A percentile compares a stretch with the other conserved stretches of the same genome.
phyloP scores from a whole-genome alignment of 2,888 invertebrate species.

The Apoda limacodes region DNA sequence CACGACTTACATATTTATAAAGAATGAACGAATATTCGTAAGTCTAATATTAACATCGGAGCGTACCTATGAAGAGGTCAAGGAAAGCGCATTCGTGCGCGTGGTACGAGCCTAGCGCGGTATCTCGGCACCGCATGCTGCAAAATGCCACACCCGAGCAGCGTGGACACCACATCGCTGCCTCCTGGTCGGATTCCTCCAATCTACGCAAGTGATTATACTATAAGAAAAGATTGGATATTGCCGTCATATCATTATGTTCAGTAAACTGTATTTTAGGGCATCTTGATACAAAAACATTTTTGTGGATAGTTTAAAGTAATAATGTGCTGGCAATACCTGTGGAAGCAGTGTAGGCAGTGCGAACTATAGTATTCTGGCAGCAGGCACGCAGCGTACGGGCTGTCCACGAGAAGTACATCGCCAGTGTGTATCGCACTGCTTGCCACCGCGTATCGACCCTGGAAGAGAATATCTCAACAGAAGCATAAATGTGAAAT shows the following conservation, averaged over 20 bases:
- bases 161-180: conserved; percentile 77
- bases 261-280: too few species aligned
- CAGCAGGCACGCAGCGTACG: conserved; percentile 79
- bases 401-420: conserved; percentile 76
- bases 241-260: too few species aligned
- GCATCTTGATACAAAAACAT: too few species aligned
- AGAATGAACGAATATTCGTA: too few species aligned
- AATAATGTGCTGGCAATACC: too few species aligned
- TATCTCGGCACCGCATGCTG: conserved; percentile 72
- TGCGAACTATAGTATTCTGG: conserved; percentile 82
- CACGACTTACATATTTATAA: too few species aligned
- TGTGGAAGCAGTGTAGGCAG: conserved; percentile 83
- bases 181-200: conserved; percentile 40
- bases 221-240: too few species aligned
- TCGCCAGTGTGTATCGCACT: conserved; percentile 76
- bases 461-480: too few species aligned
- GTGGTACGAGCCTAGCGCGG: conserved; percentile 76
- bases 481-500: too few species aligned
- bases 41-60: too few species aligned
- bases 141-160: conserved; percentile 87
- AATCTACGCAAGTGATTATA: conserved; percentile 27
- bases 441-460: conserved; percentile 77
- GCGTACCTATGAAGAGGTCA: conserved; percentile 77
- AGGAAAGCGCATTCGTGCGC: conserved; percentile 80
- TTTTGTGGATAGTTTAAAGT: too few species aligned